These are phyloP conservation scores for Neostethus bicornis DNA, from an alignment of 2,797 vertebrate genomes.

Conservation along the genomic window DNA sequence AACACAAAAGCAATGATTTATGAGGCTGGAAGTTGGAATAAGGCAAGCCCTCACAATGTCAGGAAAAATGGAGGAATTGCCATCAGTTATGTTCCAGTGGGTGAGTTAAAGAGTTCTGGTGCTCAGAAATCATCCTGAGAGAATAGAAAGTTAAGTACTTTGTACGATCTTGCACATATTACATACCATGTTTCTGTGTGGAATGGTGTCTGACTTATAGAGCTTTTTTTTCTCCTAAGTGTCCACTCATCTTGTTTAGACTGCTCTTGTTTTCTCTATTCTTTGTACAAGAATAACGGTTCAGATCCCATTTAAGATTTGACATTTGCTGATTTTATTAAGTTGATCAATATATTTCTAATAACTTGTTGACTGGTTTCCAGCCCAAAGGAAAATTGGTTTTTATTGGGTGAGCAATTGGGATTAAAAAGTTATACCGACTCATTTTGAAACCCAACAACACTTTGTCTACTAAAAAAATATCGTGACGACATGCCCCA, in stretches of 20 bases:
- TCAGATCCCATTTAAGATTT: too few species aligned
- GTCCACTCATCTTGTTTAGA: not conserved
- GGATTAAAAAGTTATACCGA: too few species aligned
- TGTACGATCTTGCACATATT: not conserved
- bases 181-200: not conserved
- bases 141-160: not conserved
- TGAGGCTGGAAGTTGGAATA: slow-evolving; percentile 60
- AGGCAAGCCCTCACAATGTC: slow-evolving; percentile 38
- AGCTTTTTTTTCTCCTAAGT: too few species aligned
- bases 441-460: too few species aligned
- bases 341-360: not conserved
- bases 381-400: too few species aligned
- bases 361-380: too few species aligned
- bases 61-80: slow-evolving; percentile 20
- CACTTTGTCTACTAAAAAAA: too few species aligned
- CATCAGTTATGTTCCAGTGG: slow-evolving; percentile 11
- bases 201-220: not conserved
- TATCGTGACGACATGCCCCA: too few species aligned
- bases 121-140: slow-evolving; percentile 10
- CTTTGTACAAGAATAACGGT: not conserved
- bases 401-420: too few species aligned
- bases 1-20: slow-evolving; percentile 73
- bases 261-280: not conserved
- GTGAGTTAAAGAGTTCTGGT: slow-evolving; percentile 16
- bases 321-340: too few species aligned